phyloP scores from a whole-genome alignment of 2,113 vertebrate species.

The Hypocryptadius cinnamomeus region DNA sequence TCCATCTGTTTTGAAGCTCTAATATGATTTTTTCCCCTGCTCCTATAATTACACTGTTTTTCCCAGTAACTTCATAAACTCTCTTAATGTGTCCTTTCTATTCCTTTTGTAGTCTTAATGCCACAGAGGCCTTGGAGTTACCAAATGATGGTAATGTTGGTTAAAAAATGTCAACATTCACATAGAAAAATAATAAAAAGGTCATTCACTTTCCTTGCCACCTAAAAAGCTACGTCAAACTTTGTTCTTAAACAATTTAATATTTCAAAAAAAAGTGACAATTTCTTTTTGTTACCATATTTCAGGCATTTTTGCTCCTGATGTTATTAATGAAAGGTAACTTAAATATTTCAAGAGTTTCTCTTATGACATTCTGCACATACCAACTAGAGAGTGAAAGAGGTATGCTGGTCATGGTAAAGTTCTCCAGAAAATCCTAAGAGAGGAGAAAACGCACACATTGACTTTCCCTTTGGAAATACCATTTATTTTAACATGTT shows the following conservation, averaged over 20 bases:
- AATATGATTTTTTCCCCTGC: background rate
- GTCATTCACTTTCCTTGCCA: background rate
- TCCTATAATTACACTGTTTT: background rate
- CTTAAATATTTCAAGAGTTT: background rate
- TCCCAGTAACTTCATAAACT: background rate
- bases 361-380: background rate
- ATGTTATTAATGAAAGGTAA: background rate
- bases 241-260: background rate
- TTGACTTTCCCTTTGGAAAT: background rate
- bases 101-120: background rate
- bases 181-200: background rate
- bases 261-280: background rate
- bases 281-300: rapidly evolving
- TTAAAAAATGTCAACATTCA: background rate
- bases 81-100: background rate
- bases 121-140: background rate
- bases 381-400: background rate
- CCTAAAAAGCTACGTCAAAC: background rate
- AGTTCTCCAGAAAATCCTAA: background rate
- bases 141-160: background rate
- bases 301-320: background rate
- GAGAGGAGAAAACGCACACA: background rate
- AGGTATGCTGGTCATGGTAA: background rate
- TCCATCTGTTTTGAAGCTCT: slow-evolving; percentile 45
- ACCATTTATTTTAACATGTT: background rate